These are phyloP conservation scores for Lucifuga dentata DNA, from an alignment of 2,113 vertebrate genomes.

Conservation along the genomic window DNA sequence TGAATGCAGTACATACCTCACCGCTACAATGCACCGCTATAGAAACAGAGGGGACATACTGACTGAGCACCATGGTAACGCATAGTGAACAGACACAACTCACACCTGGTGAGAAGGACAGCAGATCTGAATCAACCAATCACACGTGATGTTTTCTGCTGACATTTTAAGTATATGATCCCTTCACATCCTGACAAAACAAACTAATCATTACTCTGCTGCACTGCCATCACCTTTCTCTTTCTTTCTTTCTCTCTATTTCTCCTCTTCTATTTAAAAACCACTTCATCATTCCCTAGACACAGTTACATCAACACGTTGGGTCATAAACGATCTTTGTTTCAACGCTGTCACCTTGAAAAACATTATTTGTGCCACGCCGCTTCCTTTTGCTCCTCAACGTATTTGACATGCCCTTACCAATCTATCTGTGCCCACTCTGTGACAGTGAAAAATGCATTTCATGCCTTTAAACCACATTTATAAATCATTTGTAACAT, in stretches of 20 bases:
- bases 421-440: conserved; percentile 17
- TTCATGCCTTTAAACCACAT: conserved; percentile 29
- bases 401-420: conserved; percentile 19
- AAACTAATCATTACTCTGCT: conserved; percentile 18
- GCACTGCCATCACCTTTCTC: conserved; percentile 18
- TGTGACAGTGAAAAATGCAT: conserved; percentile 33
- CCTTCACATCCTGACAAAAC: conserved; percentile 19
- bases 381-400: conserved; percentile 20
- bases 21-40: conserved; percentile 21
- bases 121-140: background rate
- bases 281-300: conserved; percentile 48
- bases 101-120: background rate
- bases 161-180: conserved; percentile 20
- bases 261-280: conserved; percentile 8
- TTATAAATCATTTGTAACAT: conserved; percentile 43
- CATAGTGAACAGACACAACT: conserved; percentile 4
- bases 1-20: conserved; percentile 29
- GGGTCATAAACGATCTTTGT: conserved; percentile 13
- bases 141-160: conserved; percentile 5
- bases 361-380: conserved; percentile 37
- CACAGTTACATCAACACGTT: conserved; percentile 36
- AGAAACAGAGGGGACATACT: conserved; percentile 32
- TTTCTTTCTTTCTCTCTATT: background rate
- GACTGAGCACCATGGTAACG: conserved; percentile 20
- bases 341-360: conserved; percentile 47